Percentiles rank a stretch among this genome's conserved stretches.
phyloP scores from a whole-genome alignment of 2,888 invertebrate genomes.

The Marronus borbonicus region DNA sequence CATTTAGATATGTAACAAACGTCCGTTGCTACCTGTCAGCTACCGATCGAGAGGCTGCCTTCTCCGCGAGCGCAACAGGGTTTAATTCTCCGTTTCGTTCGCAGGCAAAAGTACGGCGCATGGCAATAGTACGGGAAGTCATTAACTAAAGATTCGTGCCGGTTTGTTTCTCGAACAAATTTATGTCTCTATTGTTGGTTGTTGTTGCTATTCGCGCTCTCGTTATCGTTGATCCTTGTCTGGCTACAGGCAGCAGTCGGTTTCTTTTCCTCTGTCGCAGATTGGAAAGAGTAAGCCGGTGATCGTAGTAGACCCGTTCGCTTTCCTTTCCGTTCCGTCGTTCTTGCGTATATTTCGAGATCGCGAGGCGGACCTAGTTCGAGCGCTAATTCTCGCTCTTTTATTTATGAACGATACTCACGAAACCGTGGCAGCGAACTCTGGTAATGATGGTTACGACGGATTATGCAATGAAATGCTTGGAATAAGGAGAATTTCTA shows the following conservation, averaged over 20 bases:
- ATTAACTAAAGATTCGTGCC: constrained; percentile 43
- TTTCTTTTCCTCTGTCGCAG: neutral
- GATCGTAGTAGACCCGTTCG: neutral
- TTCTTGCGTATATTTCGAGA: neutral
- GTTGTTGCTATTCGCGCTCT: neutral
- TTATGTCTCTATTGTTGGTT: constrained; percentile 41
- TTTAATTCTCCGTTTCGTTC: constrained; percentile 11
- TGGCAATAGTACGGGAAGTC: constrained; percentile 32
- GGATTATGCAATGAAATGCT: neutral
- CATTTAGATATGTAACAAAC: constrained; percentile 5
- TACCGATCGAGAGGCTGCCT: neutral
- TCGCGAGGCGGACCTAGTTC: constrained; percentile 4
- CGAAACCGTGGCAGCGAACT: constrained; percentile 11
- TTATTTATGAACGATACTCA: constrained; percentile 37
- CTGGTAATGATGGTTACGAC: neutral
- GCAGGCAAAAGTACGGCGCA: neutral
- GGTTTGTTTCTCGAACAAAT: constrained; percentile 43
- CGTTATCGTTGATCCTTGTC: neutral
- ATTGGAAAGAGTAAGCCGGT: too few species aligned
- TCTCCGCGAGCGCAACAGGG: neutral
- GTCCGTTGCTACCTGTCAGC: constrained; percentile 20
- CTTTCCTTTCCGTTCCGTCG: neutral
- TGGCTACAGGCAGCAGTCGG: neutral
- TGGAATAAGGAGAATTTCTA: neutral
- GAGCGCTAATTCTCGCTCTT: constrained; percentile 22